A percentile compares a stretch with the other conserved stretches of the same genome.
Conservation (phyloP, 2,113 vertebrate genomes). For the Pteruthius melanotis region DNA sequence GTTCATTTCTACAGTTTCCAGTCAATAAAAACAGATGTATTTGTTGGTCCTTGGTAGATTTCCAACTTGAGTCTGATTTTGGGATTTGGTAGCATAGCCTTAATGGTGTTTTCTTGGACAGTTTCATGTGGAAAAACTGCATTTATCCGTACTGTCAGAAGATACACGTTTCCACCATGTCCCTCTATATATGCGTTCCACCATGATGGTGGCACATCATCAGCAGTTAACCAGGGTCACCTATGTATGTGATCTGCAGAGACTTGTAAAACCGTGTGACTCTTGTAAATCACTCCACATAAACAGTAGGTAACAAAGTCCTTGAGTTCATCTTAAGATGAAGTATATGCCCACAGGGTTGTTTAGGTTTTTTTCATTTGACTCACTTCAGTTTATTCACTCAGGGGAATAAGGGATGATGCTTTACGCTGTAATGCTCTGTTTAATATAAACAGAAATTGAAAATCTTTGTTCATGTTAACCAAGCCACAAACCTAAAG, state of each 20-base stretch:
- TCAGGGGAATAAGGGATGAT: not conserved
- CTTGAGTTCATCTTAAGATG: not conserved
- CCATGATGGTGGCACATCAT: not conserved
- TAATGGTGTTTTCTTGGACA: not conserved
- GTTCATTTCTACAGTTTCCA: not conserved
- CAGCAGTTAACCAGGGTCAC: not conserved
- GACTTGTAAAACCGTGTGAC: not conserved
- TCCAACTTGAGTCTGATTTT: not conserved
- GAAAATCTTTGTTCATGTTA: not conserved
- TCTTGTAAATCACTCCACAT: accelerated
- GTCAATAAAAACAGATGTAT: not conserved
- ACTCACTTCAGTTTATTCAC: not conserved
- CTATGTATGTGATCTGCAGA: not conserved
- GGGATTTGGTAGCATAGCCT: not conserved
- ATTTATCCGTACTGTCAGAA: not conserved
- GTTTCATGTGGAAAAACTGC: not conserved
- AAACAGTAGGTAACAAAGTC: not conserved
- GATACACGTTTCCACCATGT: not conserved
- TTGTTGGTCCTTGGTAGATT: not conserved
- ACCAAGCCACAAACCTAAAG: not conserved
- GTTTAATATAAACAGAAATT: not conserved
- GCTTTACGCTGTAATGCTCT: not conserved
- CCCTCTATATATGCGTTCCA: not conserved
- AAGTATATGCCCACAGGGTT: not conserved
- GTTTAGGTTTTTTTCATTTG: not conserved